Conservation (phyloP, 2,113 vertebrate species). For the Planiliza haematocheilus region DNA sequence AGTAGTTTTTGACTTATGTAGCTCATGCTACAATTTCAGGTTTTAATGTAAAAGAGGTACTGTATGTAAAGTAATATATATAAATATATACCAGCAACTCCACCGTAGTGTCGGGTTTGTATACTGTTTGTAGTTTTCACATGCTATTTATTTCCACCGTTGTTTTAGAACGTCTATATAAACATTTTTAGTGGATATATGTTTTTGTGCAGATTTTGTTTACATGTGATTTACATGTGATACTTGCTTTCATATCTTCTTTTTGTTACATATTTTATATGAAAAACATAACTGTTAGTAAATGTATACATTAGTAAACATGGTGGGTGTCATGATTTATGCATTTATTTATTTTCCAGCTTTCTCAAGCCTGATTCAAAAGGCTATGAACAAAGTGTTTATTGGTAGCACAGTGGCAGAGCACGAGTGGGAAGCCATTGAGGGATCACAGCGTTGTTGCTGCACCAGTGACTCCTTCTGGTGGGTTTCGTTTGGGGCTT, state of each 20-base stretch:
- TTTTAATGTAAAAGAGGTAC: conserved; percentile 45
- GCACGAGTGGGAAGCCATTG: not conserved
- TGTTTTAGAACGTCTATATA: conserved; percentile 47
- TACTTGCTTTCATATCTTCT: not conserved
- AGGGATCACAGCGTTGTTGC: not conserved
- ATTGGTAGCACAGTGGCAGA: not conserved
- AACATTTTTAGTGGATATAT: conserved; percentile 14
- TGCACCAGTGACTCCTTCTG: not conserved
- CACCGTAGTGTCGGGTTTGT: conserved; percentile 42
- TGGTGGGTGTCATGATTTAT: conserved; percentile 15
- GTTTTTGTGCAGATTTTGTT: conserved; percentile 46
- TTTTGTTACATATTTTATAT: conserved; percentile 26
- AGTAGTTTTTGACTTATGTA: conserved; percentile 28
- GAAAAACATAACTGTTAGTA: conserved; percentile 17
- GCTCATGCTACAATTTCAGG: conserved; percentile 30
- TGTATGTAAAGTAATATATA: conserved; percentile 28
- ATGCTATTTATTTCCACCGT: conserved; percentile 54
- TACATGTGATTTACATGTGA: conserved; percentile 24
- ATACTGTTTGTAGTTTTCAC: conserved; percentile 32
- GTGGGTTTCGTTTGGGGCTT: not conserved
- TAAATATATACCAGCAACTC: conserved; percentile 25
- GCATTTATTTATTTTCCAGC: not conserved
- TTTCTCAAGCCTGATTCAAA: not conserved
- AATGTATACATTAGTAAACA: conserved; percentile 21
- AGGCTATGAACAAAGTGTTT: too few species aligned